Conservation (phyloP, 92 coral and sea anemone species). For the Desmophyllum pertusum region DNA sequence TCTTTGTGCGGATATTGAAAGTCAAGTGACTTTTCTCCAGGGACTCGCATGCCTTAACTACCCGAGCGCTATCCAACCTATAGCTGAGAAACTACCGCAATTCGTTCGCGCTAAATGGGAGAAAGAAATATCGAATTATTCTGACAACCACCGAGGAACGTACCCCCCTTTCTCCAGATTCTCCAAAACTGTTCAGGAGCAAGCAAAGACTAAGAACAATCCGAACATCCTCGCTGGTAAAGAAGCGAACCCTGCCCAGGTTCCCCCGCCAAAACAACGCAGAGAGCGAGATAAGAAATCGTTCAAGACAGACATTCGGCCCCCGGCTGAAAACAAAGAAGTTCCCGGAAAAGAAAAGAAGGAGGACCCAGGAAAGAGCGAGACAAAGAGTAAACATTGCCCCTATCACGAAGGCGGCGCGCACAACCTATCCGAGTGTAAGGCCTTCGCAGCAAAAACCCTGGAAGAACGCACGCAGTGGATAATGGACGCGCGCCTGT, state of each 20-base stretch:
- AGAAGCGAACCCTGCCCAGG: neutral
- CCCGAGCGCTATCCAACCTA: no score
- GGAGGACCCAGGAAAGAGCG: slow-evolving; percentile 16
- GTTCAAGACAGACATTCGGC: neutral
- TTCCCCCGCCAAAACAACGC: neutral
- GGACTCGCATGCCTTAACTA: slow-evolving; percentile 64
- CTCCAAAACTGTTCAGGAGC: slow-evolving; percentile 48
- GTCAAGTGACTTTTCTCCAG: slow-evolving; percentile 53
- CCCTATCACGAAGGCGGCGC: slow-evolving; percentile 64
- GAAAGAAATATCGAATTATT: slow-evolving; percentile 48
- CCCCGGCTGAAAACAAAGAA: slow-evolving; percentile 17
- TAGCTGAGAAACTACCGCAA: slow-evolving; percentile 49
- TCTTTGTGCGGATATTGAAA: slow-evolving; percentile 64
- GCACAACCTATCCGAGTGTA: slow-evolving; percentile 59
- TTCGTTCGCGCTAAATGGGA: slow-evolving; percentile 62
- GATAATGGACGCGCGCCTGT: slow-evolving; percentile 52
- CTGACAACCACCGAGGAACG: slow-evolving; percentile 39
- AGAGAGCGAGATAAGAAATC: neutral
- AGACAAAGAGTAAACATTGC: slow-evolving; percentile 43
- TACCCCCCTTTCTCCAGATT: slow-evolving; percentile 56
- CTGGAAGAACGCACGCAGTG: slow-evolving; percentile 65
- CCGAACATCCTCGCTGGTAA: slow-evolving; percentile 48
- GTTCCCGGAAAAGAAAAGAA: no score
- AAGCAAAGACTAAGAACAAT: slow-evolving; percentile 58
- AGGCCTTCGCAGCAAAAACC: slow-evolving; percentile 58